phyloP scores from a whole-genome alignment of 2,113 vertebrate genomes.

The Rostratula benghalensis region DNA sequence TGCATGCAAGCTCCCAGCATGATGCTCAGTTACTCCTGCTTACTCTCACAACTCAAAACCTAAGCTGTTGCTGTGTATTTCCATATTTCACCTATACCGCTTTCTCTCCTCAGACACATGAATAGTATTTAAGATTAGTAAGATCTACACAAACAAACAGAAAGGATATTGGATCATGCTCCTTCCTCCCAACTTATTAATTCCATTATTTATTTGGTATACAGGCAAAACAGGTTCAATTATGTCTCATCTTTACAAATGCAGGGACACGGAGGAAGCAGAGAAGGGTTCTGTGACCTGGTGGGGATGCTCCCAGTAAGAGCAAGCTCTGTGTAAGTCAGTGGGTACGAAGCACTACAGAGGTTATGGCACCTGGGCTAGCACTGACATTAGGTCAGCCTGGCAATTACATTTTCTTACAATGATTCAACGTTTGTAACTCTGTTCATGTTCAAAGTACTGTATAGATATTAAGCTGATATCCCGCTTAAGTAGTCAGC shows the following conservation, averaged over 20 bases:
- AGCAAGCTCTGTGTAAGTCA: neutral
- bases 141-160: neutral
- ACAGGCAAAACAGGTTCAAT: neutral
- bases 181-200: neutral
- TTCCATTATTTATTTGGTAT: neutral
- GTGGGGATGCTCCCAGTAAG: neutral
- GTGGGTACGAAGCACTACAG: neutral
- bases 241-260: neutral
- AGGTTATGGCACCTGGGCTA: neutral
- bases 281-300: neutral
- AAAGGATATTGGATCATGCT: neutral
- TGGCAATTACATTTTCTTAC: neutral
- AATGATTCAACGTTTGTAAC: neutral
- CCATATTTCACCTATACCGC: neutral
- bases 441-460: accelerated
- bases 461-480: neutral
- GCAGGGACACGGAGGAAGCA: neutral
- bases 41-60: neutral
- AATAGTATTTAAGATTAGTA: neutral
- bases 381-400: neutral
- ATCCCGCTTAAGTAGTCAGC: neutral
- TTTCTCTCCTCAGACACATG: neutral
- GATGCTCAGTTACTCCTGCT: neutral
- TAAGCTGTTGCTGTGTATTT: neutral
- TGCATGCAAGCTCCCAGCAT: neutral